Evolutionary conservation across 2,888 invertebrate genomes (phyloP), one percentile per base, ranked within the genome.

Genomic region (Helicoverpa assulta): DNA sequence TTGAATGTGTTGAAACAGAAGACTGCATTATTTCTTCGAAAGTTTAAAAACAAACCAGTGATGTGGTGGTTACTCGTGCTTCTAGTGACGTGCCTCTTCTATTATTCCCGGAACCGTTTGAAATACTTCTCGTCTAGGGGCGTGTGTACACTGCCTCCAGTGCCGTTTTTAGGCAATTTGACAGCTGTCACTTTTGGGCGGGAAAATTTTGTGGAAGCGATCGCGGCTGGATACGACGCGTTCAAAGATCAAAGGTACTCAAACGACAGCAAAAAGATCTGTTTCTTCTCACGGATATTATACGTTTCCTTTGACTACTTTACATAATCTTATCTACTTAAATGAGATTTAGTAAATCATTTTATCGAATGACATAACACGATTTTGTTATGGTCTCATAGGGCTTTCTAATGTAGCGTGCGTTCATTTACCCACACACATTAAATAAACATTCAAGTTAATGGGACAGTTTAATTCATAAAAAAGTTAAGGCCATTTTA

Each of bases 171-270:
- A 55, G 93, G 93, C 54, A 92, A 92, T 83, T 78, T 93, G 87
- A 89, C 90, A 81, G 88, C 90, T 81, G 89, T 90, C 81, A 91
- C 92, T 56, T 84, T 91, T 37, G 90, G 91, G 57, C 82, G 85
- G 76, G 91, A 91, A 77, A 92, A 92, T 80, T 91, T 92, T 55
- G 92, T 92, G 67, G 91, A 92, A 66, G 88, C 91, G 16, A 90
- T 92, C 68, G 90, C 87, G 53, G 85, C 86, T 64, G 92, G 92
- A 69, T 92, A 92, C 72, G 86, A 88, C 67, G 86, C 88, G 43
- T 92, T 92, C 78, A 88, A 86, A 78, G 88, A 89, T 82, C 89
- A 92, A 85, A 91, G 92, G 92, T 91, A 78, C 12, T 40, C 1
- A 51, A 73, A 74, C 62, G 18, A 33, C 59, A 68, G 57, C 60